These are phyloP conservation scores for Neomicropteryx cornuta DNA, from an alignment of 1,140 invertebrate species.

Conservation along the genomic window DNA sequence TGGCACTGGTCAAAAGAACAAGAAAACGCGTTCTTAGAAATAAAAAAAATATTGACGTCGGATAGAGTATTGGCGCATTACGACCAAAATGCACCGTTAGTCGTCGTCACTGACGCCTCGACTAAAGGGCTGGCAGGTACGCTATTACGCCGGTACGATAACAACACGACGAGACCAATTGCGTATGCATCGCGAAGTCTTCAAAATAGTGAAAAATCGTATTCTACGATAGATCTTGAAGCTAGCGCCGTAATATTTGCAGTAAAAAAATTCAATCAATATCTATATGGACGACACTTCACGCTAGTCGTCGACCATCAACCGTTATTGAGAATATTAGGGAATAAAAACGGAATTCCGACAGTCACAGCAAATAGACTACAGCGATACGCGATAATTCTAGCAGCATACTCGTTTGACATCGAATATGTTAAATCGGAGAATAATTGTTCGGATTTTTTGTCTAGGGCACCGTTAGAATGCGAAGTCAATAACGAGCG, in stretches of 20 bases:
- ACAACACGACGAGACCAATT: conserved; percentile 20
- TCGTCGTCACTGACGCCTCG: conserved; percentile 26
- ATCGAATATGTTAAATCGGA: conserved; percentile 13
- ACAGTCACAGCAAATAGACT: conserved; percentile 13
- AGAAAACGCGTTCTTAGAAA: conserved; percentile 11
- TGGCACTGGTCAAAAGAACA: conserved; percentile 15
- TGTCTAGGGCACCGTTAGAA: conserved; percentile 12
- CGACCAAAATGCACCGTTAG: conserved; percentile 19
- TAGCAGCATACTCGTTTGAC: conserved; percentile 15
- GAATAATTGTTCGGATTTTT: conserved; percentile 16
- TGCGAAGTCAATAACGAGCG: too few relatives aligned
- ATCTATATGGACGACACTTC: conserved; percentile 30
- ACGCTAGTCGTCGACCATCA: conserved; percentile 35
- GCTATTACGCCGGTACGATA: conserved; percentile 21
- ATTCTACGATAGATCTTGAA: conserved; percentile 36
- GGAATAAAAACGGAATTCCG: conserved; percentile 15
- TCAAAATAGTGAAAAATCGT: conserved; percentile 21
- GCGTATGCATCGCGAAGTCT: conserved; percentile 23
- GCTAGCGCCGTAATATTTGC: conserved; percentile 30
- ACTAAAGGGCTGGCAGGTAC: conserved; percentile 29
- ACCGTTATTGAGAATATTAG: conserved; percentile 26
- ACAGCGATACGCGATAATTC: conserved; percentile 20
- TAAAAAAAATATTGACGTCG: conserved; percentile 14
- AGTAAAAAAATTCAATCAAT: conserved; percentile 27
- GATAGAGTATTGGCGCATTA: conserved; percentile 20